Base-by-base conservation (phyloP, 2,797 vertebrate genomes). In the Podargus strigoides region DNA sequence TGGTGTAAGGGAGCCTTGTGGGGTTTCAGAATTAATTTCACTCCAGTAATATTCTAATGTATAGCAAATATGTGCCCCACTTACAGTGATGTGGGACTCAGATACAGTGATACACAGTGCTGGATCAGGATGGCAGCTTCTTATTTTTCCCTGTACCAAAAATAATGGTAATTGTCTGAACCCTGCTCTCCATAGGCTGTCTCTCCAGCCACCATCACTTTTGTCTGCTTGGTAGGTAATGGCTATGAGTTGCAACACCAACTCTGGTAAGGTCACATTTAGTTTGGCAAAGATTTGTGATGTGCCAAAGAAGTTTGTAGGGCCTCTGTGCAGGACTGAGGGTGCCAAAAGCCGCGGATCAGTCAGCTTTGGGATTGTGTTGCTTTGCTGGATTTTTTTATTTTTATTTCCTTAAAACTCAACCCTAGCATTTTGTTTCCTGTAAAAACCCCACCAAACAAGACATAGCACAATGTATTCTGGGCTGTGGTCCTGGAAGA, bases 271-370 rank as follows among this genome's bases (percentile, higher is more conserved):
- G 66, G 64, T 85, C 59, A 18, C 26, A 7, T 82, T 87, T 79
- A 66, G 44, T 87, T 93, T 96, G 92, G 52, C 68, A 85, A 47
- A 94, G 91, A 90, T 72, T 72, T 56, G 73, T 49, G 55, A 74
- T 15, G 41, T 74, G n/a, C 27, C 55, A 69, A 85, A 66, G 46
- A 67, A 58, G 18, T 81, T 93, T 90, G 22, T 70, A 89, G 67
- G 62, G 37, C 47, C 53, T 66, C 84, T 5, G 3, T 72, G 73
- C 59, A 90, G 89, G 78, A 24, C 46, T 59, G 59, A 64, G 28
- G 69, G 49, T 87, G 68, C 74, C 56, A 87, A 52, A 92, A 96
- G 64, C 88, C 76, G 34, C 17, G 5, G 28, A 28, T 80, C 70
- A 30, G 16, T 49, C 63, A 47, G 50, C 39, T 82, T 59, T 80